phyloP scores from a whole-genome alignment of 2,888 invertebrate species.

The Lymantria monacha region DNA sequence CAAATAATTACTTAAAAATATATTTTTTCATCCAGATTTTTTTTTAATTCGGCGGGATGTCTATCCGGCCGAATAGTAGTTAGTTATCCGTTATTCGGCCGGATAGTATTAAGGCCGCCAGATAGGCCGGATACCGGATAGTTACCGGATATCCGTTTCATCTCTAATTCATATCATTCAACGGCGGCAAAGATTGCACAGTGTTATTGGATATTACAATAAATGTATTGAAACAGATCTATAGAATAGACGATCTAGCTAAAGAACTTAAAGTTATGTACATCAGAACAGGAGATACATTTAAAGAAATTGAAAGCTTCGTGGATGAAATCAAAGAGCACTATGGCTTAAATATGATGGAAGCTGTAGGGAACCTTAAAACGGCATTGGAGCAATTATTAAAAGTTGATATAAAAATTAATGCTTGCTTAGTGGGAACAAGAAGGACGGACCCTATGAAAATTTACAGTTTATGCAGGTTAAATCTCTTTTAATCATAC shows the following conservation, averaged over 20 bases:
- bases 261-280: constrained; percentile 87
- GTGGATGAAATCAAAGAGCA: constrained; percentile 86
- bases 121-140: no score
- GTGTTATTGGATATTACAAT: constrained; percentile 85
- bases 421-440: constrained; percentile 96
- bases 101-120: neutral
- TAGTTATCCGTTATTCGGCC: neutral
- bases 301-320: constrained; percentile 93
- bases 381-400: constrained; percentile 85
- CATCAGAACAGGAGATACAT: constrained; percentile 90
- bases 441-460: constrained; percentile 93
- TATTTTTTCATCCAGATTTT: neutral
- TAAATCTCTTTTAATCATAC: constrained; percentile 17
- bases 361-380: constrained; percentile 87
- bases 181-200: constrained; percentile 99
- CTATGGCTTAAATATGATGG: constrained; percentile 88
- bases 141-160: no score
- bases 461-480: constrained; percentile 87
- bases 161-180: constrained; percentile 89
- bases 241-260: constrained; percentile 52
- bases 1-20: no score
- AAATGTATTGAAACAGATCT: constrained; percentile 50
- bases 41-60: neutral
- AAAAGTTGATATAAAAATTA: constrained; percentile 81
- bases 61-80: neutral